Conservation (phyloP, 2,888 invertebrate species). For the Himalopsyche kuldschensis region DNA sequence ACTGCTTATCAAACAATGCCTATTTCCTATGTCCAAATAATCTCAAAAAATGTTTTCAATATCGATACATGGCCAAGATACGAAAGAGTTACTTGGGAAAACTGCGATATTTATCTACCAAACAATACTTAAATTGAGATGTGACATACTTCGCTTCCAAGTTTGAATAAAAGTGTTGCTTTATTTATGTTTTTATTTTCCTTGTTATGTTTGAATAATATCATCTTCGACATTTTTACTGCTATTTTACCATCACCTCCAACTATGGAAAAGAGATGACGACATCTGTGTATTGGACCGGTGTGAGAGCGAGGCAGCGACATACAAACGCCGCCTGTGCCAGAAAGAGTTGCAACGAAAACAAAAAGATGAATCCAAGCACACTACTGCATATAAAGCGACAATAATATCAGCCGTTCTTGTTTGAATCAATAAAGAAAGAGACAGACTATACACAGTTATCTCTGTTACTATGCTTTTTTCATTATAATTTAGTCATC, state of each 20-base stretch:
- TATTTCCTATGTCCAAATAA: no score
- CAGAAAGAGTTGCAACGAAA: slow-evolving; percentile 56
- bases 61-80: no score
- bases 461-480: background rate
- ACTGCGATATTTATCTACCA: background rate
- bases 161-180: no score
- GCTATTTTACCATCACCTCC: background rate
- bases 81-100: background rate
- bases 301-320: slow-evolving; percentile 51
- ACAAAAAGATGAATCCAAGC: slow-evolving; percentile 42
- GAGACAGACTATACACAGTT: background rate
- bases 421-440: background rate
- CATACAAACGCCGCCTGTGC: slow-evolving; percentile 45
- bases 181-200: no score
- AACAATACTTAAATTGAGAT: no score
- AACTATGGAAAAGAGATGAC: background rate
- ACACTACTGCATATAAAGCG: background rate
- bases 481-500: background rate
- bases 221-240: background rate
- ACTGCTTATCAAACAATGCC: background rate
- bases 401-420: background rate
- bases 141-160: background rate
- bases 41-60: no score
- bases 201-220: background rate
- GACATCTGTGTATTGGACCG: slow-evolving; percentile 35